Conservation (phyloP, 2,797 vertebrate species). For the Clarias platycephalus region DNA sequence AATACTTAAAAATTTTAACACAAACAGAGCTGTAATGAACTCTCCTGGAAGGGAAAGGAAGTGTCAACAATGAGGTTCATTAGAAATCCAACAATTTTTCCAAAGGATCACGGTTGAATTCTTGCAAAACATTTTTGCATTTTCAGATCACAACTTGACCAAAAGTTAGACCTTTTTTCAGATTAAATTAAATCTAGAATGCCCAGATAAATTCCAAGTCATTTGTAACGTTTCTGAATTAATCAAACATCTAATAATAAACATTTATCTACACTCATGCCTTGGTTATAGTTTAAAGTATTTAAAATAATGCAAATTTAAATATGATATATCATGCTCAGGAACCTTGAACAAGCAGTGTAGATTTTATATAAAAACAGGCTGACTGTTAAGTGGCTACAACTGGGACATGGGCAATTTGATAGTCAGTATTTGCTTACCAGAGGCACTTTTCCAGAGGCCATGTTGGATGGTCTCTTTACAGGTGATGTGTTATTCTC, state of each 20-base stretch:
- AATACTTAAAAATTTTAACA: neutral
- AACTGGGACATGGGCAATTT: neutral
- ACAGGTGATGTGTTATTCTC: constrained; percentile 79
- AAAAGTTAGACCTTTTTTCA: neutral
- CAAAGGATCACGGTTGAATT: neutral
- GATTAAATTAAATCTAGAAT: neutral
- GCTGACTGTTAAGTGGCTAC: neutral
- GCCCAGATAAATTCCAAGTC: neutral
- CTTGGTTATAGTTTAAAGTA: neutral
- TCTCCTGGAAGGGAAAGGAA: constrained; percentile 11
- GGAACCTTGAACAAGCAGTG: neutral
- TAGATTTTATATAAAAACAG: neutral
- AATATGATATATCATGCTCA: neutral
- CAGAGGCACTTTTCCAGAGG: constrained; percentile 65
- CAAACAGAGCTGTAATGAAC: neutral
- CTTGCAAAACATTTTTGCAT: neutral
- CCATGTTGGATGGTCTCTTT: constrained; percentile 70
- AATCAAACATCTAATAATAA: neutral
- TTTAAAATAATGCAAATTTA: neutral
- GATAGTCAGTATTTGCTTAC: constrained; percentile 53
- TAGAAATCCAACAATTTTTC: neutral
- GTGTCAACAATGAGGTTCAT: neutral
- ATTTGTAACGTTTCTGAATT: neutral
- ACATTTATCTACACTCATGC: neutral
- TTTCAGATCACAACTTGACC: neutral